Conservation (phyloP, 2,888 invertebrate genomes). For the Ophion ventricosus region DNA sequence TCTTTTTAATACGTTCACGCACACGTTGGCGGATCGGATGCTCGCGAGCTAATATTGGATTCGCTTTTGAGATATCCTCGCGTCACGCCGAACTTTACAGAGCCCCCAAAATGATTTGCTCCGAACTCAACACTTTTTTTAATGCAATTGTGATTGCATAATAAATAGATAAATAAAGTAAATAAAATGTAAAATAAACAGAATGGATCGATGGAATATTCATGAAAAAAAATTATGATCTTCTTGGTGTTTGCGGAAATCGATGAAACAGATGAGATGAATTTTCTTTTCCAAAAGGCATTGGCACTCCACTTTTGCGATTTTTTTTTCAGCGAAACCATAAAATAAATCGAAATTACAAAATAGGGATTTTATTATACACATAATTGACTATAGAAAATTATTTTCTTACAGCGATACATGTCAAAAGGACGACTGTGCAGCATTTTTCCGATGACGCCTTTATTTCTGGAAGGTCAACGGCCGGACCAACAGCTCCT, state of each 20-base stretch:
- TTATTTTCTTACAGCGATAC: too few relatives aligned
- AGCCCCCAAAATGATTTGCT: neutral
- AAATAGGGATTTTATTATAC: too few relatives aligned
- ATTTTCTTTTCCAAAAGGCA: too few relatives aligned
- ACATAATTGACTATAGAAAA: too few relatives aligned
- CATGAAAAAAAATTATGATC: neutral
- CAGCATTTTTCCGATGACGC: too few relatives aligned
- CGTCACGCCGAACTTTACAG: neutral
- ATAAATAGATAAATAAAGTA: neutral
- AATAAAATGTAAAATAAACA: neutral
- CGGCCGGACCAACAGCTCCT: too few relatives aligned
- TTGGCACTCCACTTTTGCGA: too few relatives aligned
- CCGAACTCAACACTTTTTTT: neutral
- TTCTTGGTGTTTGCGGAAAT: neutral
- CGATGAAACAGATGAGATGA: neutral
- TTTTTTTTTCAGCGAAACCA: too few relatives aligned
- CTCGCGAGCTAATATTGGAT: slow-evolving; percentile 50
- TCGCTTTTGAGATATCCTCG: slow-evolving; percentile 14
- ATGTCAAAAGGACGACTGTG: too few relatives aligned
- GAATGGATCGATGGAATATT: neutral
- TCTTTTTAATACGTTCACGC: slow-evolving; percentile 29
- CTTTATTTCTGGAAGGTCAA: too few relatives aligned
- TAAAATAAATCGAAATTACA: too few relatives aligned
- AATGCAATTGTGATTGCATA: too few relatives aligned
- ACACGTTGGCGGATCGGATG: slow-evolving; percentile 4